phyloP scores from a whole-genome alignment of 2,797 vertebrate species.

The Pseudochirops corinnae region DNA sequence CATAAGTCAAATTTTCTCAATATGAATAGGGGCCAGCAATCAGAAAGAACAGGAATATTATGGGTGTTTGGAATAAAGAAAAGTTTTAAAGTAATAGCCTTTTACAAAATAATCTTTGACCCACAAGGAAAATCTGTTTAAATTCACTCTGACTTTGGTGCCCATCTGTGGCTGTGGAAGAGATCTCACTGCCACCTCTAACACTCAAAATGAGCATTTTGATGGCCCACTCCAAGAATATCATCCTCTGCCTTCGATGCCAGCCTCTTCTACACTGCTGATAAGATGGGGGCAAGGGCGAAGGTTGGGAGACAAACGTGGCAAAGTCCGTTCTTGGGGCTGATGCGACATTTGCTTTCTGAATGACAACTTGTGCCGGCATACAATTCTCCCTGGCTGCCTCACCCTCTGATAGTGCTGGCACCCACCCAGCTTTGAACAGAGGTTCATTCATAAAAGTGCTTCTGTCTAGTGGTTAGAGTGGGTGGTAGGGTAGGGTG shows the following conservation, averaged over 20 bases:
- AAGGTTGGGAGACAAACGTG: neutral
- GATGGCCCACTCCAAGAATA: neutral
- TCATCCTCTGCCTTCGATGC: neutral
- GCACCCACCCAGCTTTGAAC: neutral
- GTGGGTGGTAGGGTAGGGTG: slow-evolving; percentile 1
- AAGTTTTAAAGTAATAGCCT: neutral
- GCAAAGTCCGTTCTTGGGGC: neutral
- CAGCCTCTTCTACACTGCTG: neutral
- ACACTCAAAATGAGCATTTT: neutral
- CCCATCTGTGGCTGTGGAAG: neutral
- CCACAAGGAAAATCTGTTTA: neutral
- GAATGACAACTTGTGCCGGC: neutral
- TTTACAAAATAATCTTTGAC: neutral
- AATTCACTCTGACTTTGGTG: neutral
- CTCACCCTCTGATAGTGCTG: neutral
- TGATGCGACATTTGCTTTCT: neutral
- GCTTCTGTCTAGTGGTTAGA: neutral
- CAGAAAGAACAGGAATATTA: neutral
- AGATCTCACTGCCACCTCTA: neutral
- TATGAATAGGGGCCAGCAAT: neutral
- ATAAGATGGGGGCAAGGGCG: neutral
- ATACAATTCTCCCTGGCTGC: neutral
- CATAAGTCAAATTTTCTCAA: neutral
- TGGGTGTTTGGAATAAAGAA: neutral
- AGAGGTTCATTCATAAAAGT: neutral